Percentiles rank a stretch among this genome's conserved stretches.
These are phyloP conservation scores for Channa argus DNA, from an alignment of 2,113 vertebrate genomes.

Conservation along the genomic window DNA sequence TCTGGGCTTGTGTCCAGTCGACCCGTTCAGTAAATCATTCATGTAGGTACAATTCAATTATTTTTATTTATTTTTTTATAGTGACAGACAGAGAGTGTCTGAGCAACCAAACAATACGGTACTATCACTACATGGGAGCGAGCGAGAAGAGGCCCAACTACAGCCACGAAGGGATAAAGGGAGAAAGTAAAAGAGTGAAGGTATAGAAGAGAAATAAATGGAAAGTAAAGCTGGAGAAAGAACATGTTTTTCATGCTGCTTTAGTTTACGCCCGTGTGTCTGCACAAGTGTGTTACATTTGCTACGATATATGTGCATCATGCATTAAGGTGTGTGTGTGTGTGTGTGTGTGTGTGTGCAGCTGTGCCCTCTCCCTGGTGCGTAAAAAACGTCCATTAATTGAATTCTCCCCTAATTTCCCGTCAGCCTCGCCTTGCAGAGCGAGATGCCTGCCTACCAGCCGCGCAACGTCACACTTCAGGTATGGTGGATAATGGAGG, in stretches of 20 bases:
- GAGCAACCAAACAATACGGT: conserved; percentile 38
- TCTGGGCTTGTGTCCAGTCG: too few species aligned
- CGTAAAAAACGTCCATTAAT: conserved; percentile 97
- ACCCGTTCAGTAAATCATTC: too few species aligned
- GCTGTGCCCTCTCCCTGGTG: conserved; percentile 91
- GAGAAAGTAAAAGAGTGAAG: conserved; percentile 23
- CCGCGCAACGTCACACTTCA: conserved; percentile 92
- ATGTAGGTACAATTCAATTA: too few species aligned
- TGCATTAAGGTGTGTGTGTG: conserved; percentile 47
- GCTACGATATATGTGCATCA: conserved; percentile 41
- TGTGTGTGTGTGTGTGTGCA: conserved; percentile 47
- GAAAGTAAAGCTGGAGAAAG: too few species aligned
- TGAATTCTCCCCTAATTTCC: conserved; percentile 96
- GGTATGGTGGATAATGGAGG: conserved; percentile 95
- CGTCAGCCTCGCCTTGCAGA: conserved; percentile 86
- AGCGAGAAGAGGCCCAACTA: conserved; percentile 12
- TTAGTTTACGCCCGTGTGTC: not conserved
- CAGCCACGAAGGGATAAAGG: not conserved
- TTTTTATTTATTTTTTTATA: conserved; percentile 57
- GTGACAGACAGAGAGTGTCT: conserved; percentile 68
- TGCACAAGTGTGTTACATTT: conserved; percentile 37
- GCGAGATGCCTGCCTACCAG: conserved; percentile 85
- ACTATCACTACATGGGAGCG: conserved; percentile 50
- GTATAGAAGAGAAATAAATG: too few species aligned
- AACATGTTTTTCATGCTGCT: not conserved